Evolutionary conservation across 1,140 invertebrate genomes (phyloP), one percentile per base, ranked within the genome.

Genomic region (Trinorchestia longiramus): DNA sequence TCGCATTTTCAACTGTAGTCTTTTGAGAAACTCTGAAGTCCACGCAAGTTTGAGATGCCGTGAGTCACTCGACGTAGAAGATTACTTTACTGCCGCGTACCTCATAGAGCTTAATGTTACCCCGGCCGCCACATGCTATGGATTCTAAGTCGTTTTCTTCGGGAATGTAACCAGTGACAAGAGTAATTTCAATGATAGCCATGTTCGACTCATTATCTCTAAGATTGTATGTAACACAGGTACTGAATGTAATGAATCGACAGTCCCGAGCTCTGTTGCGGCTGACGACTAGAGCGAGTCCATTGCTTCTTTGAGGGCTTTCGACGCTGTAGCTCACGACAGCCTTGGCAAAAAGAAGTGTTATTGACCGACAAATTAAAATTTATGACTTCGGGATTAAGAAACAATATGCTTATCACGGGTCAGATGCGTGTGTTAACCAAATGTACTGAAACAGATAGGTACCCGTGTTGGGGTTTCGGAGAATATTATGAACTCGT

Each of bases 1-100:
- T 98, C 0, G 98, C 98, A 94, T 97, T 97, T 40, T 97, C 97
- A 15, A 98, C 97, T 95, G 97, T 97, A 91, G 97, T 97, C 41
- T 97, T 97, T 94, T 97, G 97, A 94, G 97, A 97, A 17, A 97
- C 97, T 88, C 97, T 97, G 95, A 98, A 97, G 23, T 96, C 96
- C 53, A 98, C 97, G 96, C 98, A 98, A 8, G 97, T 97, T 53
- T 97, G 97, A 28, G 96, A 95, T 43, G 96, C 97, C 97, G 97
- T 96, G 8, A 97, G 87, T 97, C 97, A 96, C 88, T 97, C 97
- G 97, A 97, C 97, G 96, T 98, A 98, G 44, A 98, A 97, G 87
- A 97, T 97, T 0, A 98, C 97, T 92, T 97, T 97, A 92, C 97
- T 97, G n/a, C 97, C 97, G 36, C 97, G 96, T 95, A 97, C 97